phyloP scores from a whole-genome alignment of 2,797 vertebrate species.

The Syngnathus rostellatus region DNA sequence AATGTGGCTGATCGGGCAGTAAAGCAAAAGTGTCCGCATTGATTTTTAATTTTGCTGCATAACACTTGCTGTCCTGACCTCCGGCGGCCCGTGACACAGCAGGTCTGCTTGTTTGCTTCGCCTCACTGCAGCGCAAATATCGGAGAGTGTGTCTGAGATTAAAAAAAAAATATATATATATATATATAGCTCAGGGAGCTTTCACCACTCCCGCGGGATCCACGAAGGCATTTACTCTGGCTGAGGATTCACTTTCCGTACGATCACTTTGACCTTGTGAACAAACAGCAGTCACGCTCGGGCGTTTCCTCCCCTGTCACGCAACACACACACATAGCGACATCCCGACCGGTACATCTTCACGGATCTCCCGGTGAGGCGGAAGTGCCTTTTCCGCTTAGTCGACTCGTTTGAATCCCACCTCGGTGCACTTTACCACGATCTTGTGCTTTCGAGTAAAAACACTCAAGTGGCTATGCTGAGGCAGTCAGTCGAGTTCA shows the following conservation, averaged over 20 bases:
- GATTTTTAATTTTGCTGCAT: constrained; percentile 38
- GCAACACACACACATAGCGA: neutral
- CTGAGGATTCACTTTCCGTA: constrained; percentile 14
- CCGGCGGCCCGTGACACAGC: constrained; percentile 35
- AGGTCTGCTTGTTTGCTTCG: constrained; percentile 28
- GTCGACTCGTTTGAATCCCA: constrained; percentile 24
- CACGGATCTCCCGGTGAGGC: constrained; percentile 6
- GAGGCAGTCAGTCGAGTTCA: constrained; percentile 10
- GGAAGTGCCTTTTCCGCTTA: constrained; percentile 22
- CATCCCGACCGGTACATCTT: neutral
- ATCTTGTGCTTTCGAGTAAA: constrained; percentile 43
- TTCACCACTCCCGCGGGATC: constrained; percentile 13
- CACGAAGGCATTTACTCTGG: constrained; percentile 3
- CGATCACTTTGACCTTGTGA: constrained; percentile 13
- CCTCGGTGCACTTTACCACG: constrained; percentile 37
- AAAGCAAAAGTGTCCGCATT: neutral
- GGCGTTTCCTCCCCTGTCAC: neutral
- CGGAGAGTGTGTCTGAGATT: neutral
- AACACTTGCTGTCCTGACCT: constrained; percentile 25
- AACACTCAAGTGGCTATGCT: constrained; percentile 19
- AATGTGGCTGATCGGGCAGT: neutral
- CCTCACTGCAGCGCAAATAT: constrained; percentile 20
- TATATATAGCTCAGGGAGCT: neutral
- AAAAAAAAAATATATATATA: neutral
- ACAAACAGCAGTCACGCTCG: neutral